Conservation (phyloP, 2,888 invertebrate species). For the Vandiemenella viatica region DNA sequence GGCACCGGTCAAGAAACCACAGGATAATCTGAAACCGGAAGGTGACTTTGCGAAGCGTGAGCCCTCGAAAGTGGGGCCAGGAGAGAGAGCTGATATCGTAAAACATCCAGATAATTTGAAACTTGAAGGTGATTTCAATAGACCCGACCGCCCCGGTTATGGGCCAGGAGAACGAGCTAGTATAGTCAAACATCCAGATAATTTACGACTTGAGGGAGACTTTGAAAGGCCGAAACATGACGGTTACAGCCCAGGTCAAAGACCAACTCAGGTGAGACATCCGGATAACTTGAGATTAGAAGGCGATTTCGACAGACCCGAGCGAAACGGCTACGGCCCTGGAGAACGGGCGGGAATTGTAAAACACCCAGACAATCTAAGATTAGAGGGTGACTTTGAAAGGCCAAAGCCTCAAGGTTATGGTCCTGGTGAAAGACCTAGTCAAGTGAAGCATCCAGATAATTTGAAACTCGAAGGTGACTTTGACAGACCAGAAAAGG, state of each 20-base stretch:
- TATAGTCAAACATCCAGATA: conserved; percentile 20
- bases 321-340: conserved; percentile 9
- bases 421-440: conserved; percentile 32
- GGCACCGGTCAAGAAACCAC: conserved; percentile 20
- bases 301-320: conserved; percentile 21
- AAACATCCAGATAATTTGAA: conserved; percentile 26
- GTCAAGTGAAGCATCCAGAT: conserved; percentile 30
- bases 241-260: conserved; percentile 25
- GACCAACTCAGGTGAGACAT: conserved; percentile 24
- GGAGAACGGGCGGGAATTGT: conserved; percentile 30
- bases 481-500: conserved; percentile 24
- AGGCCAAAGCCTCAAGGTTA: conserved; percentile 30
- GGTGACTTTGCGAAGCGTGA: conserved; percentile 26
- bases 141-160: conserved; percentile 18
- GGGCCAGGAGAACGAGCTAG: conserved; percentile 21
- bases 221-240: conserved; percentile 21
- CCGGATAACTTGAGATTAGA: conserved; percentile 27
- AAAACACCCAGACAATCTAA: conserved; percentile 41
- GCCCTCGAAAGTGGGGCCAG: conserved; percentile 22
- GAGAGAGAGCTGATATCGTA: conserved; percentile 25
- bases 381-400: conserved; percentile 39
- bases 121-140: conserved; percentile 40
- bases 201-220: conserved; percentile 21
- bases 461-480: conserved; percentile 20
- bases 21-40: conserved; percentile 21